Percentiles rank a stretch among this genome's conserved stretches.
Conservation (phyloP, 2,797 vertebrate species). For the Oophaga sylvatica region DNA sequence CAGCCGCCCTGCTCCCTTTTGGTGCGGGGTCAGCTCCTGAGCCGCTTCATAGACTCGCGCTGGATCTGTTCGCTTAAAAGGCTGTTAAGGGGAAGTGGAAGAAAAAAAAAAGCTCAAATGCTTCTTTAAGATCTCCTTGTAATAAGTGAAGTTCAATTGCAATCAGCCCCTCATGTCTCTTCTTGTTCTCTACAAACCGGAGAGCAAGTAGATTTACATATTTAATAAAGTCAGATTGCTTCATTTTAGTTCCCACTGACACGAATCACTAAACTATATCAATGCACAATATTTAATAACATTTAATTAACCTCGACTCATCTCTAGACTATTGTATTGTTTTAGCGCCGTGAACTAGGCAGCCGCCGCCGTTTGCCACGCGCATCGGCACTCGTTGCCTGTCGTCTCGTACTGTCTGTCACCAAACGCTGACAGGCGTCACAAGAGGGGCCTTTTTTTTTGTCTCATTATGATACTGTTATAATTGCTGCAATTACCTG, state of each 20-base stretch:
- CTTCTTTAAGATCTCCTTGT: neutral
- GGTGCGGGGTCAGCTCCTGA: no score
- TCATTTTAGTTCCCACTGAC: slow-evolving; percentile 34
- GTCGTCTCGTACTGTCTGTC: neutral
- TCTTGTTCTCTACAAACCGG: slow-evolving; percentile 6
- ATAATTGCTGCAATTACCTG: slow-evolving; percentile 74
- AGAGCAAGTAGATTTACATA: slow-evolving; percentile 27
- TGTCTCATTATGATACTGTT: slow-evolving; percentile 67
- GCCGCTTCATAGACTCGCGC: no score
- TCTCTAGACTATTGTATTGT: neutral
- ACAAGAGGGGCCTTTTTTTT: slow-evolving; percentile 63
- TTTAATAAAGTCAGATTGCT: slow-evolving; percentile 30
- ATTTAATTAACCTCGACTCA: slow-evolving; percentile 34
- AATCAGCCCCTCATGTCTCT: neutral
- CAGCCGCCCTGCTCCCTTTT: no score
- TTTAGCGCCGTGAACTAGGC: neutral
- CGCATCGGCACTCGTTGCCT: neutral
- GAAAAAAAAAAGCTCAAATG: no score
- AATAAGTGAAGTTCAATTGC: neutral
- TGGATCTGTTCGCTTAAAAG: no score
- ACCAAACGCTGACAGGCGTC: slow-evolving; percentile 6
- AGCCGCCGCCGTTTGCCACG: neutral
- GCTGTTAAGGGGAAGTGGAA: no score
- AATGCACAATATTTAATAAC: slow-evolving; percentile 42
- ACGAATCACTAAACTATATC: slow-evolving; percentile 36